Conservation (phyloP, 2,888 invertebrate genomes). For the Lathronympha strigana region DNA sequence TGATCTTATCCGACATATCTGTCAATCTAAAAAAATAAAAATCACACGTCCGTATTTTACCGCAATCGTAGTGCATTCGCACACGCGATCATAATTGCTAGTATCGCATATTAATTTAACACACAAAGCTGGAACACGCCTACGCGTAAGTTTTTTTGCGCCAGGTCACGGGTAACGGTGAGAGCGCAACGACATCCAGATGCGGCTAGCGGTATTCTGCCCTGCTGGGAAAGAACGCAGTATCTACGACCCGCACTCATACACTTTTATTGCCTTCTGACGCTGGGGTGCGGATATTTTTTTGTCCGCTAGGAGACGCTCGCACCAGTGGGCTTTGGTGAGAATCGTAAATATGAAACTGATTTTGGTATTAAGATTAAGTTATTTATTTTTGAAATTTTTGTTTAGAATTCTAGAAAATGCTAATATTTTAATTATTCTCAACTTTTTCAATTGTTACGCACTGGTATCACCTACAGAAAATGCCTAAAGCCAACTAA, state of each 20-base stretch:
- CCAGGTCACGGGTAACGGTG: slow-evolving; percentile 73
- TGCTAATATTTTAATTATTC: neutral
- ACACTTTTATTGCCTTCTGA: neutral
- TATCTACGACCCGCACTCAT: neutral
- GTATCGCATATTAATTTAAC: slow-evolving; percentile 62
- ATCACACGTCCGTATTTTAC: slow-evolving; percentile 39
- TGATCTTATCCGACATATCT: slow-evolving; percentile 8
- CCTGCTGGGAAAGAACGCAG: slow-evolving; percentile 22
- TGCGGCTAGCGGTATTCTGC: slow-evolving; percentile 78
- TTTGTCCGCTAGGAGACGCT: slow-evolving; percentile 48
- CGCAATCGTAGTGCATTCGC: slow-evolving; percentile 27
- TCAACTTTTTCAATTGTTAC: too few species aligned
- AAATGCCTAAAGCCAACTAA: too few species aligned
- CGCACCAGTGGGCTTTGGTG: slow-evolving; percentile 36
- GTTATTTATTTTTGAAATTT: slow-evolving; percentile 12
- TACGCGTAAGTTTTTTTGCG: slow-evolving; percentile 66
- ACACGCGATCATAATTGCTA: slow-evolving; percentile 65
- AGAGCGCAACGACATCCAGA: slow-evolving; percentile 77
- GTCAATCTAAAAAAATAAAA: slow-evolving; percentile 23
- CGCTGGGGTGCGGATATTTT: slow-evolving; percentile 54
- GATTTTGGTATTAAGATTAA: slow-evolving; percentile 25
- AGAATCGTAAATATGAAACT: slow-evolving; percentile 32
- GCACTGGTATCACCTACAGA: too few species aligned
- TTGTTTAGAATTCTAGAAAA: neutral
- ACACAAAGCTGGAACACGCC: slow-evolving; percentile 65